These are phyloP conservation scores for Suillia variegata DNA, from an alignment of 2,888 invertebrate species.

Conservation along the genomic window DNA sequence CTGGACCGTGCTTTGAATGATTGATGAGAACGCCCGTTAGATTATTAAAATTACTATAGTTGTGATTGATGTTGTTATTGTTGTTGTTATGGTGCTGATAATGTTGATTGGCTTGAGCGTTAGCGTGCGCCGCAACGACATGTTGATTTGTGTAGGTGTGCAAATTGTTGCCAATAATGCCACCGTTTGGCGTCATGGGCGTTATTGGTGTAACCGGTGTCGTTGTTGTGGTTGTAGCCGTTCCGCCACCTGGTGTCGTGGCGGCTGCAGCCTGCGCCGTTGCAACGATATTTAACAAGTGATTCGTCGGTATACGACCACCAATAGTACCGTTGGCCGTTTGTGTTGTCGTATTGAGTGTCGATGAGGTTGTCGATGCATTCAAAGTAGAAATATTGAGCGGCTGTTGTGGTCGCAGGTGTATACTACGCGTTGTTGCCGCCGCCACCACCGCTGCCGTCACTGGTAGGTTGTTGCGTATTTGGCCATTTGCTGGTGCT, in stretches of 20 bases:
- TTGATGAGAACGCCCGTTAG: slow-evolving; percentile 32
- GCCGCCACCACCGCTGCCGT: too few species aligned
- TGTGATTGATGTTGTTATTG: slow-evolving; percentile 31
- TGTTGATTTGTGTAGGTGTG: slow-evolving; percentile 55
- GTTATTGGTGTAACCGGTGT: slow-evolving; percentile 45
- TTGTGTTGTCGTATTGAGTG: slow-evolving; percentile 9
- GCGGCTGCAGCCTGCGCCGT: slow-evolving; percentile 17
- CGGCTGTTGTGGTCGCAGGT: slow-evolving; percentile 65
- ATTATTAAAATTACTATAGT: slow-evolving; percentile 44
- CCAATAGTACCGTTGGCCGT: slow-evolving; percentile 53
- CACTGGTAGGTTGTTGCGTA: slow-evolving; percentile 34
- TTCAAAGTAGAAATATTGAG: slow-evolving; percentile 71
- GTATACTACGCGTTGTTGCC: slow-evolving; percentile 52
- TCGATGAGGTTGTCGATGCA: slow-evolving; percentile 35
- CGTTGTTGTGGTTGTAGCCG: slow-evolving; percentile 31
- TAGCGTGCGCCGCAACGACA: slow-evolving; percentile 44
- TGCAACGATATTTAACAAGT: slow-evolving; percentile 37
- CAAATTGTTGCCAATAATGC: slow-evolving; percentile 45
- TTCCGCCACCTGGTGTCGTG: slow-evolving; percentile 17
- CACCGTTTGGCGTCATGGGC: slow-evolving; percentile 43
- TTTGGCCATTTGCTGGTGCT: slow-evolving; percentile 31
- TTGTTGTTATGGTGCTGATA: not conserved
- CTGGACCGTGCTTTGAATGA: slow-evolving; percentile 63
- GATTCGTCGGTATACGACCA: slow-evolving; percentile 58
- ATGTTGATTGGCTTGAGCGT: slow-evolving; percentile 23